Base-by-base conservation (phyloP, 2,888 invertebrate genomes). In the Salticus scenicus region DNA sequence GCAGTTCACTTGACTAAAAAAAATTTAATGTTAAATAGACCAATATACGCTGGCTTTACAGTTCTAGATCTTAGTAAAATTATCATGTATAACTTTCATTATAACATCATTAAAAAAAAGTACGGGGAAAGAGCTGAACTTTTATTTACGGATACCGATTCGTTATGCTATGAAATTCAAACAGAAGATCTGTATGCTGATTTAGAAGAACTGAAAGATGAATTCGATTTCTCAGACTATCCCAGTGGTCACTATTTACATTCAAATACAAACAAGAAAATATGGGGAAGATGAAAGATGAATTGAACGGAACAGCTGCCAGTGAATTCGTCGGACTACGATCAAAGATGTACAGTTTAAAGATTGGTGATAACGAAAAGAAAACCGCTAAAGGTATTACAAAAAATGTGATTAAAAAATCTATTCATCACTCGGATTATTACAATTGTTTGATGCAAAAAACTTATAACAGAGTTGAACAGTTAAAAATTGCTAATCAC, bases 351-450 rank as follows among this genome's bases (percentile, higher is more conserved):
- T 57, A 57, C 17, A 63, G 37, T 0, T 24, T 74, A 1, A 8
- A 20, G 1, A 63, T 12, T 4, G 0, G 0, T 0, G 10, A 10
- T 0, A 27, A 4, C 1, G 64, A 74, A 7, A 74, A 74, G 37
- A 74, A 74, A n/a, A 74, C 63, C 0, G 74, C 74, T 1, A 74
- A 63, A 37, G 74, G 74, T 63, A 33, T 74, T 0, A 10, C 20
- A 1, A 17, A 20, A 63, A 0, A 0, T 0, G 63, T 63, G 24
- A 27, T 63, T 14, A n/a, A 63, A 8, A 24, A 63, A 24, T 24
- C n/a, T 1, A 63, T 63, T 14, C n/a, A 20, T 2, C 63, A 63
- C 10, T 4, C 4, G 2, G 20, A 20, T 63, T 63, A 24, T 12
- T n/a, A n/a, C n/a, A n/a, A n/a, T n/a, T n/a, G n/a, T n/a, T n/a